Conservation (phyloP, 2,113 vertebrate species). For the Speoplatyrhinus poulsoni region DNA sequence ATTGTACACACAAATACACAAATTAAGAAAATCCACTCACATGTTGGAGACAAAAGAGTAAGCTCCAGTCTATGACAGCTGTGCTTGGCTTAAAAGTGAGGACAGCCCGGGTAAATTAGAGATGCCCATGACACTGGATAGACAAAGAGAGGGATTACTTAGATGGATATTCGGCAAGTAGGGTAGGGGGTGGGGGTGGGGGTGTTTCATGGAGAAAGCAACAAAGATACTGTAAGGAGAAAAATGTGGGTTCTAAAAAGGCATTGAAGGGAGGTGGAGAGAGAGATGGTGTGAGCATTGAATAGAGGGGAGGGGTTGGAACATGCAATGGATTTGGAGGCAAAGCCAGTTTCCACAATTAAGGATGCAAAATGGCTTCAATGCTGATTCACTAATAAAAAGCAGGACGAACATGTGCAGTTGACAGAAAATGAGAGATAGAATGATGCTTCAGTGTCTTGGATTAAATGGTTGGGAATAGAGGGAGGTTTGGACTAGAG, state of each 20-base stretch:
- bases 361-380: constrained; percentile 55
- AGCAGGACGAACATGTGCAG: constrained; percentile 32
- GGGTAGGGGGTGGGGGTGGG: constrained; percentile 27
- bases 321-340: constrained; percentile 60
- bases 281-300: constrained; percentile 33
- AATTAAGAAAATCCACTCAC: constrained; percentile 54
- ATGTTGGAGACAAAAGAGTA: constrained; percentile 46
- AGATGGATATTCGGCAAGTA: constrained; percentile 37
- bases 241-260: constrained; percentile 58
- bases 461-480: constrained; percentile 4
- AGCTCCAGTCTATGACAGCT: constrained; percentile 42
- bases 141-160: constrained; percentile 40
- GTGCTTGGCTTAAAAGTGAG: constrained; percentile 25
- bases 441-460: constrained; percentile 4
- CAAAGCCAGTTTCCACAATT: constrained; percentile 53
- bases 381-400: constrained; percentile 23
- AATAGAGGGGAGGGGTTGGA: constrained; percentile 17
- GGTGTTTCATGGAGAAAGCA: constrained; percentile 31
- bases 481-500: constrained; percentile 8
- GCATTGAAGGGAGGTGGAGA: constrained; percentile 58
- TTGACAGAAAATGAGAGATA: constrained; percentile 37
- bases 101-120: constrained; percentile 41
- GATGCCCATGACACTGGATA: constrained; percentile 49
- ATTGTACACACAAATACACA: constrained; percentile 16
- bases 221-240: constrained; percentile 55